These are phyloP conservation scores for Thera obeliscata DNA, from an alignment of 2,888 invertebrate genomes.

Conservation along the genomic window DNA sequence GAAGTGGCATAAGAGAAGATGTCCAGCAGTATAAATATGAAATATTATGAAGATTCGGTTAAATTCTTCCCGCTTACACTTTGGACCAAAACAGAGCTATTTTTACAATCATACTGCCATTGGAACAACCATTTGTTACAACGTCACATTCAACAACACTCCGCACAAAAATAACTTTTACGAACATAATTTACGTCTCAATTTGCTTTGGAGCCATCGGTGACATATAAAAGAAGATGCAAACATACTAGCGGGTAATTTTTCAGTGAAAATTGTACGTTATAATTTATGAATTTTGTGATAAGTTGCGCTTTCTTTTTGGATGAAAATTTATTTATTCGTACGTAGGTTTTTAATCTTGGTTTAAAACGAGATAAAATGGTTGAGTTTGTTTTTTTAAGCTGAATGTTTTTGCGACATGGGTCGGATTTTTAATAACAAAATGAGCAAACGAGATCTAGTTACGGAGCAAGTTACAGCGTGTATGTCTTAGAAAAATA, in stretches of 20 bases:
- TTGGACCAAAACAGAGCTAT: slow-evolving; percentile 32
- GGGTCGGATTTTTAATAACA: too few species aligned
- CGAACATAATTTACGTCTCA: slow-evolving; percentile 58
- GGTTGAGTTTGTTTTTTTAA: too few species aligned
- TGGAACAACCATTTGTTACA: slow-evolving; percentile 62
- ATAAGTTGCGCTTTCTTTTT: slow-evolving; percentile 7
- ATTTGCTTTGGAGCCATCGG: slow-evolving; percentile 52
- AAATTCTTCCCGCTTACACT: slow-evolving; percentile 20
- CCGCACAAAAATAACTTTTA: slow-evolving; percentile 56
- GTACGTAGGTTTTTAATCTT: not conserved
- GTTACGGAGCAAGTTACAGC: too few species aligned
- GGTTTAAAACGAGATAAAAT: not conserved
- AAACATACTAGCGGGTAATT: slow-evolving; percentile 52
- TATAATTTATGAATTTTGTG: slow-evolving; percentile 14
- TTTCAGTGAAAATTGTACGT: slow-evolving; percentile 51
- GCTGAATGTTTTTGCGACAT: too few species aligned
- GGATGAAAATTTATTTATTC: not conserved
- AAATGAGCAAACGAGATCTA: too few species aligned
- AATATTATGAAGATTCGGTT: too few species aligned
- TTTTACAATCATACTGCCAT: slow-evolving; percentile 34
- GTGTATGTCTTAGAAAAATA: too few species aligned
- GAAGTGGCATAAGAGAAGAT: too few species aligned
- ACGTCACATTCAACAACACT: slow-evolving; percentile 48
- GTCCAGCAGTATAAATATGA: too few species aligned
- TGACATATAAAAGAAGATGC: slow-evolving; percentile 48